Percentiles rank a stretch among this genome's conserved stretches.
phyloP scores from a whole-genome alignment of 2,888 invertebrate genomes.

The Lordiphosa fenestrarum region DNA sequence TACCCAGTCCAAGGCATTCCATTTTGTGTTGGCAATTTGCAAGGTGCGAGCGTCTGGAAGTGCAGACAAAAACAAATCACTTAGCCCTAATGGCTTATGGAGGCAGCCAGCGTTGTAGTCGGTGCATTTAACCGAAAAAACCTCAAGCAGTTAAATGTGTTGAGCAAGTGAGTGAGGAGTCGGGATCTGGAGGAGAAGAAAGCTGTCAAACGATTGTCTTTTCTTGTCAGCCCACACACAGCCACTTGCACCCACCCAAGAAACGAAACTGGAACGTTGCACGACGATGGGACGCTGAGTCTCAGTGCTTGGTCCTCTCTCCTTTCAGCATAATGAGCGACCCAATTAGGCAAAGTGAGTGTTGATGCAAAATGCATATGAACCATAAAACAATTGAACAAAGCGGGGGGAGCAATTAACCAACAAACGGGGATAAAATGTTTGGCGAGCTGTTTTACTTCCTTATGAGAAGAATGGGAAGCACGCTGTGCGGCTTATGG shows the following conservation, averaged over 20 bases:
- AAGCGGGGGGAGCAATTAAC: conserved; percentile 62
- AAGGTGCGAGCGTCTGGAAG: conserved; percentile 52
- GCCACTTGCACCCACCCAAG: conserved; percentile 19
- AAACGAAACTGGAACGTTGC: conserved; percentile 62
- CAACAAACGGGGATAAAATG: conserved; percentile 42
- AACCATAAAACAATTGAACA: conserved; percentile 74
- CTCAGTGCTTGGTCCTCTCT: conserved; percentile 17
- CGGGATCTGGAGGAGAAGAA: conserved; percentile 15
- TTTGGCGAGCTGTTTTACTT: not conserved
- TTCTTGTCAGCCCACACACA: conserved; percentile 26
- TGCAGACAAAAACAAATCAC: conserved; percentile 75
- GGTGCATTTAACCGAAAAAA: conserved; percentile 73
- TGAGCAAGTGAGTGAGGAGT: conserved; percentile 12
- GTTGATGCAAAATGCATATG: conserved; percentile 65
- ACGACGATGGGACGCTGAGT: conserved; percentile 32
- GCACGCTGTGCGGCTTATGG: too few relatives aligned
- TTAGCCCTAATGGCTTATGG: conserved; percentile 79
- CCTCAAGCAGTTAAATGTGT: conserved; percentile 68
- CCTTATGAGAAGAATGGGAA: too few relatives aligned
- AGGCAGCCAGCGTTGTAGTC: conserved; percentile 25
- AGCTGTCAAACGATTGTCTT: conserved; percentile 71
- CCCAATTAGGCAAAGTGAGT: conserved; percentile 78
- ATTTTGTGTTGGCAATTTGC: conserved; percentile 51
- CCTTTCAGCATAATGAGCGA: conserved; percentile 69
- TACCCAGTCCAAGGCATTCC: conserved; percentile 12